Conservation (phyloP, 1,140 invertebrate genomes). For the Panagrolaimus sp. region DNA sequence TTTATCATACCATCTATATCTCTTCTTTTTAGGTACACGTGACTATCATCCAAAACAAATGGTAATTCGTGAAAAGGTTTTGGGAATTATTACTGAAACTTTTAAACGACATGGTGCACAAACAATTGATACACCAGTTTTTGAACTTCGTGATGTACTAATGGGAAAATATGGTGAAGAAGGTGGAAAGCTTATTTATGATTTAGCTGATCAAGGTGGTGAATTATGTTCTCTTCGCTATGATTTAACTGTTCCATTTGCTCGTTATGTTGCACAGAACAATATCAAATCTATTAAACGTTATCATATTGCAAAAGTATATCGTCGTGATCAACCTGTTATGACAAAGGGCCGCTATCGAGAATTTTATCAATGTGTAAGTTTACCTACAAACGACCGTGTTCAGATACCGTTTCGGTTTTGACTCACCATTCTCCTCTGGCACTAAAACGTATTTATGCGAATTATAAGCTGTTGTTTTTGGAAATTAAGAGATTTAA, state of each 20-base stretch:
- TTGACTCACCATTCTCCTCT: too few relatives aligned
- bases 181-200: slow-evolving; percentile 95
- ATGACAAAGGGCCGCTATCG: slow-evolving; percentile 90
- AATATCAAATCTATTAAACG: slow-evolving; percentile 85
- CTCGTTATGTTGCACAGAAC: slow-evolving; percentile 92
- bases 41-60: slow-evolving; percentile 92
- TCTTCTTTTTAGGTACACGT: slow-evolving; percentile 72
- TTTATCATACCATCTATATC: too few relatives aligned
- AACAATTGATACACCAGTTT: slow-evolving; percentile 96
- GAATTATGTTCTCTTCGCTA: slow-evolving; percentile 68
- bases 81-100: slow-evolving; percentile 78
- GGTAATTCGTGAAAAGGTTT: slow-evolving; percentile 78
- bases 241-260: slow-evolving; percentile 78
- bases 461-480: too few relatives aligned
- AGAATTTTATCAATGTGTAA: slow-evolving; percentile 98
- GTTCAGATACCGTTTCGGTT: too few relatives aligned
- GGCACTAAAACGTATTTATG: too few relatives aligned
- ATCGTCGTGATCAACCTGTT: slow-evolving; percentile 91
- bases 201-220: slow-evolving; percentile 94
- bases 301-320: slow-evolving; percentile 70
- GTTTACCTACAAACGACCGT: too few relatives aligned
- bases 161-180: slow-evolving; percentile 99
- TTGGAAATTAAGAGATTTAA: too few relatives aligned
- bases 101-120: slow-evolving; percentile 97
- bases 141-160: slow-evolving; percentile 92